A percentile compares a stretch with the other conserved stretches of the same genome.
phyloP scores from a whole-genome alignment of 2,797 vertebrate species.

The Argyrosomus regius region DNA sequence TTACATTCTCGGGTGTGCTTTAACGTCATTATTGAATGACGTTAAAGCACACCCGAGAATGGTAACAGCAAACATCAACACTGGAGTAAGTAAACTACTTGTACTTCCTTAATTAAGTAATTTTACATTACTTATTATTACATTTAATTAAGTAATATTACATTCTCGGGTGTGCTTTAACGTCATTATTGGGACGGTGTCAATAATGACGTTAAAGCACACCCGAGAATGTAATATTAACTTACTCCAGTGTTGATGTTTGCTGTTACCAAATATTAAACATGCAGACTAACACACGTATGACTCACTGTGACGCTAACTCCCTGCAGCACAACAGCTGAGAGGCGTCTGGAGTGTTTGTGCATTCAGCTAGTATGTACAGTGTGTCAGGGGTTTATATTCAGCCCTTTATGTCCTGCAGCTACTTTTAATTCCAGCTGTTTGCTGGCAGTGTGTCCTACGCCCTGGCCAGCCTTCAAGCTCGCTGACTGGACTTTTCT shows the following conservation, averaged over 20 bases:
- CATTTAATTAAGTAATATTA: too few species aligned
- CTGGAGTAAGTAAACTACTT: too few species aligned
- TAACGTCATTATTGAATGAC: too few species aligned
- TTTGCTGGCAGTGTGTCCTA: constrained; percentile 43
- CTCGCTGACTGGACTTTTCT: constrained; percentile 58
- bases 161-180: too few species aligned
- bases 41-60: too few species aligned
- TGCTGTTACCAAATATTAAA: constrained; percentile 1
- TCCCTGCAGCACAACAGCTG: not conserved
- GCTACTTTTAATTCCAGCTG: constrained; percentile 51
- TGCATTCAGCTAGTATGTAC: not conserved
- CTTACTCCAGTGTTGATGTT: constrained; percentile 1
- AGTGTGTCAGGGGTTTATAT: constrained; percentile 3
- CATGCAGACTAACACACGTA: constrained; percentile 13
- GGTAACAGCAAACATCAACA: too few species aligned
- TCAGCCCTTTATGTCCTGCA: constrained; percentile 20
- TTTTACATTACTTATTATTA: too few species aligned
- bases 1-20: too few species aligned
- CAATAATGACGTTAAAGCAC: too few species aligned
- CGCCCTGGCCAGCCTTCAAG: constrained; percentile 13
- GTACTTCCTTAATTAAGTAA: too few species aligned
- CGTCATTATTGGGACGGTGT: too few species aligned
- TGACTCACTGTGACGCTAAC: constrained; percentile 1
- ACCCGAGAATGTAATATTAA: not conserved
- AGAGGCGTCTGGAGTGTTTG: constrained; percentile 3